phyloP scores from a whole-genome alignment of 2,797 vertebrate genomes.

The Sebastes variabilis region DNA sequence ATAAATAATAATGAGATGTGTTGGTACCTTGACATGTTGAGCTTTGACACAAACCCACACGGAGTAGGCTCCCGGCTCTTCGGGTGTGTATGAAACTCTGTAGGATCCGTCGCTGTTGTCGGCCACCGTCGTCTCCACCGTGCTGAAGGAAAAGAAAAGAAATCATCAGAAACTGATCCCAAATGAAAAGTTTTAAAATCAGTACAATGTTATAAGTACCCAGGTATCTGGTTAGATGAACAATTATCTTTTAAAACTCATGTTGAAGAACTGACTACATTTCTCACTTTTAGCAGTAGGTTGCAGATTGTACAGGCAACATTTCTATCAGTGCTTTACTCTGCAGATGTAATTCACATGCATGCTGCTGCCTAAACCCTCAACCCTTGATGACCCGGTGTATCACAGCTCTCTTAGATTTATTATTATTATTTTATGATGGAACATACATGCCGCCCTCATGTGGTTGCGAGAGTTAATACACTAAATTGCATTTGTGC shows the following conservation, averaged over 20 bases:
- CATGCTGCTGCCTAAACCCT: background rate
- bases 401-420: background rate
- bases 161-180: background rate
- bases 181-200: background rate
- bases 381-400: background rate
- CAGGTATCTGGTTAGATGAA: background rate
- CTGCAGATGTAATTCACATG: background rate
- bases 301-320: background rate
- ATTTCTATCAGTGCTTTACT: background rate
- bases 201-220: background rate
- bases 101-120: conserved; percentile 91
- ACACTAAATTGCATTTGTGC: background rate
- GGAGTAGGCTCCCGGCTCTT: conserved; percentile 83
- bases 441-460: background rate
- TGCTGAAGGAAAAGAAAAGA: conserved; percentile 65
- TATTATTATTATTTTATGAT: too few species aligned
- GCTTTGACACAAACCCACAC: conserved; percentile 87
- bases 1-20: background rate
- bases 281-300: background rate
- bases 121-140: conserved; percentile 77
- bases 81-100: conserved; percentile 84
- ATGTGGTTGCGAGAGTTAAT: background rate
- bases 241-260: background rate
- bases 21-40: conserved; percentile 89
- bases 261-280: background rate